Conservation (phyloP, 1,140 invertebrate genomes). For the Penaeus japonicus region DNA sequence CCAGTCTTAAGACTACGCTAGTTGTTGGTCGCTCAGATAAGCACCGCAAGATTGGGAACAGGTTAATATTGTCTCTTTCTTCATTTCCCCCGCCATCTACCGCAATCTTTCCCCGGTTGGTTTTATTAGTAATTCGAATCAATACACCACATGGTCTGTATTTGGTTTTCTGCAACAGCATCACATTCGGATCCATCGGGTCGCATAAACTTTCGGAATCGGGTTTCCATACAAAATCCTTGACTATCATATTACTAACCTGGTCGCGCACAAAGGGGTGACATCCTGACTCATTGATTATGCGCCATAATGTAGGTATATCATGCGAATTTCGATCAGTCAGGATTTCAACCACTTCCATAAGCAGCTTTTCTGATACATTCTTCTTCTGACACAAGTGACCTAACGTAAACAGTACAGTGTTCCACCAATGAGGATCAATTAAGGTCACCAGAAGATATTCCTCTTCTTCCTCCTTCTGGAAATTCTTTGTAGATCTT, state of each 20-base stretch:
- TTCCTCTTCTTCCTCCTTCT: too few species aligned
- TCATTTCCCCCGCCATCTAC: background rate
- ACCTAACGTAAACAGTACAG: too few species aligned
- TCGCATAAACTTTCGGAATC: constrained; percentile 11
- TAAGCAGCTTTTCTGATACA: background rate
- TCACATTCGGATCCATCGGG: background rate
- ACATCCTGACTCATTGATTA: constrained; percentile 22
- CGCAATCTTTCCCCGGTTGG: background rate
- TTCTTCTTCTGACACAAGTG: too few species aligned
- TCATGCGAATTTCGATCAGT: background rate
- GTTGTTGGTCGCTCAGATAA: background rate
- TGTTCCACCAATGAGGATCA: too few species aligned
- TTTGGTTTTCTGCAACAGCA: background rate
- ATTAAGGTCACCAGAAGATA: too few species aligned
- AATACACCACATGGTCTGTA: background rate
- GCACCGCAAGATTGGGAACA: background rate
- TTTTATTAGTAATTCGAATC: background rate
- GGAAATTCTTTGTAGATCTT: too few species aligned
- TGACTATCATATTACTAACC: background rate
- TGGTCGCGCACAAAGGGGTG: constrained; percentile 18
- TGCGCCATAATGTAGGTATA: background rate
- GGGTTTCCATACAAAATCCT: constrained; percentile 12
- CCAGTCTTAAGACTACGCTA: background rate
- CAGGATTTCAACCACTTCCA: constrained; percentile 2
- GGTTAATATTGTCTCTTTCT: background rate